phyloP scores from a whole-genome alignment of 92 coral and sea anemone genomes.

The Parazoanthus atlanticus region DNA sequence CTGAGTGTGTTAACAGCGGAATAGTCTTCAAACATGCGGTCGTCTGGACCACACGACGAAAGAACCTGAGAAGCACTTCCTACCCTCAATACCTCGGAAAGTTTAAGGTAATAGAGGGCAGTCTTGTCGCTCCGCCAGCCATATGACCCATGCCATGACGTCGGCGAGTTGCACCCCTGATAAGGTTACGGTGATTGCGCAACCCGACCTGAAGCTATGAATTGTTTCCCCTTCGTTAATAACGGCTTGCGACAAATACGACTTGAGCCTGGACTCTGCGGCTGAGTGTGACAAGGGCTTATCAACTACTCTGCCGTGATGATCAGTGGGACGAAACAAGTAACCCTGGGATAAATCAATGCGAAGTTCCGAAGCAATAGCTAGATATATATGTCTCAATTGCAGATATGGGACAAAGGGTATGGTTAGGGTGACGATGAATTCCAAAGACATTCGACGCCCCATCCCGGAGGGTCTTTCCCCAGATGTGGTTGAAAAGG shows the following conservation, averaged over 20 bases:
- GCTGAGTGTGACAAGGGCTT: slow-evolving; percentile 32
- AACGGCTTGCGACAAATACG: slow-evolving; percentile 19
- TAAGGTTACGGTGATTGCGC: slow-evolving; percentile 9
- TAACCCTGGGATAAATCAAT: slow-evolving; percentile 44
- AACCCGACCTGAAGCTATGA: slow-evolving; percentile 52
- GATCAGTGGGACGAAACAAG: slow-evolving; percentile 60
- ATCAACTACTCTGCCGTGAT: slow-evolving; percentile 32
- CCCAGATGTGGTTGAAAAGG: too few species aligned
- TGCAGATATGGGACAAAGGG: too few species aligned
- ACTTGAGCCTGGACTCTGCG: slow-evolving; percentile 33
- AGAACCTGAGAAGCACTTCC: background rate
- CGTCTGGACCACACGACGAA: background rate
- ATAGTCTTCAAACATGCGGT: background rate
- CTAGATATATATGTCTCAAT: too few species aligned
- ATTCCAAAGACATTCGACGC: too few species aligned
- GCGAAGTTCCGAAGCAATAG: slow-evolving; percentile 31
- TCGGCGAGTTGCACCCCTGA: slow-evolving; percentile 21
- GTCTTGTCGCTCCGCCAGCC: slow-evolving; percentile 60
- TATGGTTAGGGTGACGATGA: too few species aligned
- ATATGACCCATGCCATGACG: slow-evolving; percentile 58
- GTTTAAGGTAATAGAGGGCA: slow-evolving; percentile 46
- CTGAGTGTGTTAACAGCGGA: background rate
- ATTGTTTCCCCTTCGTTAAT: slow-evolving; percentile 44
- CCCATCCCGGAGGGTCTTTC: too few species aligned
- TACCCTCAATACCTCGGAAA: background rate